Evolutionary conservation across 2,113 vertebrate species (phyloP), one percentile per base, ranked within the genome.

Genomic region (Paedocypris sp.): DNA sequence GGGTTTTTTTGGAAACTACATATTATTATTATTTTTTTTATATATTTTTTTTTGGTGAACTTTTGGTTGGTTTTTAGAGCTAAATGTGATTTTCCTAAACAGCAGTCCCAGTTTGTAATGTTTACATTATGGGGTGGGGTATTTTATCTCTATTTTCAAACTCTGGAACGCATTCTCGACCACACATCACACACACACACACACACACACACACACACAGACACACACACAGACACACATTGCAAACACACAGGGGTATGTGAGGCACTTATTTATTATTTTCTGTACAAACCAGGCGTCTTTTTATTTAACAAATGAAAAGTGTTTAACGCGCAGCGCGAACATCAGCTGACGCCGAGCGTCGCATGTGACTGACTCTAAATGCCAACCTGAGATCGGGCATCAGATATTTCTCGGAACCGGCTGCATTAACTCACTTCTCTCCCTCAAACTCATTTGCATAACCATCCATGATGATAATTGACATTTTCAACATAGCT

Each of bases 401-500:
- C 42, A 8, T 32, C 28, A 32, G 39, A 58, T 58, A 43, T 58
- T 29, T 45, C 38, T 16, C 7, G 35, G 15, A 52, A 56, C 29
- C 66, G 59, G 67, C 31, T 52, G 46, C 12, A 43, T 51, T 49
- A 68, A 31, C 48, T 42, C 6, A 4, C 20, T 43, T 39, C 11
- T 57, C 36, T 36, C 32, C 36, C 47, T 45, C n/a, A 5, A 35
- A 65, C 38, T 52, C 8, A 49, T 33, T 22, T 41, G 49, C 46
- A 57, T 70, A 70, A 62, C 18, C 45, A 36, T 5, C 1, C 13
- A 12, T 57, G 66, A 62, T 70, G 45, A 70, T 62, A 70, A 70
- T 66, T 70, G 68, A 70, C 63, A 61, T 70, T 66, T 66, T 26
- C 50, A 62, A 35, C 51, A 70, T 66, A 56, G 60, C 69, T 41